Base-by-base conservation (phyloP, 2,888 invertebrate species). In the Agrenia bidenticulata region DNA sequence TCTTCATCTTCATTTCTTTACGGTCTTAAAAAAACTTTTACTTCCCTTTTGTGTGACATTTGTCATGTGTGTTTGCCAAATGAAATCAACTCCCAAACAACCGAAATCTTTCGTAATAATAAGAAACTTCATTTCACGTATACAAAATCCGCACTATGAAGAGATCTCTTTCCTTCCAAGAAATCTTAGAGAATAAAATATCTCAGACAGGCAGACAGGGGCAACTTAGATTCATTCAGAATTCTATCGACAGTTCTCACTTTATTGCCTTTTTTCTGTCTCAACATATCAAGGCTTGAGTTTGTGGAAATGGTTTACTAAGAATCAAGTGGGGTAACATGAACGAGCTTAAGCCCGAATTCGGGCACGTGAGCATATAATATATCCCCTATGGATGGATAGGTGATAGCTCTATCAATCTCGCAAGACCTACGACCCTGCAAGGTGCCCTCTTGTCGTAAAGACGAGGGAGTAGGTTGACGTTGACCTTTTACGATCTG, bases 141-240 rank as follows among this genome's bases (percentile, higher is more conserved):
- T 49, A 49, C 49, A 7, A 49, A 9, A 7, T 49, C 11, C 49
- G 9, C 17, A 49, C 49, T 15, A 9, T 49, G 7, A 15, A 17
- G 49, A 51, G 9, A 51, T 54, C 26, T 41, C 53, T 54, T 21
- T 61, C 57, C 19, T 23, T 15, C 23, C 9, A 7, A 32, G 32
- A 32, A 32, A 11, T 32, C 32, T 32, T 11, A 32, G 32, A 32
- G 32, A 32, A 11, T 32, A 32, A 7, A 32, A 32, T 32, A 32
- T 32, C 11, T 7, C 32, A 32, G 5, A 32, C 4, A 32, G n/a
- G 27, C 11, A 51, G 23, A 51, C 23, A n/a, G n/a, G n/a, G n/a
- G n/a, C n/a, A n/a, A n/a, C n/a, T n/a, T n/a, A n/a, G n/a, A 41
- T 62, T 62, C 62, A 62, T 62, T 62, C 45, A 56, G 55, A 56